phyloP scores from a whole-genome alignment of 1,140 invertebrate species.

The Neodiprion virginianus region DNA sequence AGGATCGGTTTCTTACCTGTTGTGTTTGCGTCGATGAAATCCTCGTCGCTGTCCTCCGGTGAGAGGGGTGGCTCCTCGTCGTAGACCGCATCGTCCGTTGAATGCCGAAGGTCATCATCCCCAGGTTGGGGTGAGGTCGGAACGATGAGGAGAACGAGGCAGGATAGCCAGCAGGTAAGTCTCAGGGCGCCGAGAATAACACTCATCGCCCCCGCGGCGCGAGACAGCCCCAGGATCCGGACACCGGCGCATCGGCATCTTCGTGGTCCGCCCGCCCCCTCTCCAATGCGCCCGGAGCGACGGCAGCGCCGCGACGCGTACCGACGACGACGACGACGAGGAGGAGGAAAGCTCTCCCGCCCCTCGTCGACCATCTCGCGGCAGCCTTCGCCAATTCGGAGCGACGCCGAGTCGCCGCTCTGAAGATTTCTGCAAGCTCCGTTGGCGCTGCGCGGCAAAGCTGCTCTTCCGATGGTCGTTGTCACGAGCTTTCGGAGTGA shows the following conservation, averaged over 20 bases:
- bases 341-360: conserved; percentile 17
- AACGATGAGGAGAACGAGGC: conserved; percentile 47
- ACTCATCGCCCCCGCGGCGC: conserved; percentile 63
- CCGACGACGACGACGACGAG: conserved; percentile 11
- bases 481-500: too few species aligned
- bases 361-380: conserved; percentile 22
- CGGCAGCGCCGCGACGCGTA: background rate
- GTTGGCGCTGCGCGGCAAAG: too few species aligned
- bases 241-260: conserved; percentile 61
- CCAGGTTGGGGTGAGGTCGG: conserved; percentile 28
- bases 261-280: background rate
- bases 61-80: conserved; percentile 30
- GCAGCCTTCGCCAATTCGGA: background rate
- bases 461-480: too few species aligned
- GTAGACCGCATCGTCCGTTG: conserved; percentile 37
- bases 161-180: conserved; percentile 53
- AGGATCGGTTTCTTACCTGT: conserved; percentile 44
- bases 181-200: conserved; percentile 58
- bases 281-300: background rate
- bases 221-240: conserved; percentile 61
- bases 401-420: too few species aligned
- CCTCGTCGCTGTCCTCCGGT: conserved; percentile 35
- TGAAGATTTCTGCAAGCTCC: background rate
- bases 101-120: conserved; percentile 36
- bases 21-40: conserved; percentile 49